These are phyloP conservation scores for Papilio helenus DNA, from an alignment of 1,140 invertebrate species.

Conservation along the genomic window DNA sequence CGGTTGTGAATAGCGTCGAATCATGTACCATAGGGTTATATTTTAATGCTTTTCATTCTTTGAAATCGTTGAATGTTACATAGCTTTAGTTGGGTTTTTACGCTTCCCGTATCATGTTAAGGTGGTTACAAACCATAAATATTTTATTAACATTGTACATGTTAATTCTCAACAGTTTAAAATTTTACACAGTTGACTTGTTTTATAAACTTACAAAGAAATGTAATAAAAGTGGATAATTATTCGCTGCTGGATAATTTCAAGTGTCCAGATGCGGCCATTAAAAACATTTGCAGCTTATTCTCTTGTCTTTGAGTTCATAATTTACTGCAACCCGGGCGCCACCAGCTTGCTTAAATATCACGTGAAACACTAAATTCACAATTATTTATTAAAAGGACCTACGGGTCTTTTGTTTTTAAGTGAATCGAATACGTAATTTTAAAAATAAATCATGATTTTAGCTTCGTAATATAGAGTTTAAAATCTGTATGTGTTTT, in stretches of 20 bases:
- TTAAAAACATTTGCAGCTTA: neutral
- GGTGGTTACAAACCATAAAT: neutral
- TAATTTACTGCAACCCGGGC: neutral
- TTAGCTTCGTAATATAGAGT: too few species aligned
- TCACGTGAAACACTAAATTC: neutral
- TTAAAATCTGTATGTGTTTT: too few species aligned
- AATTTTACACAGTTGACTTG: neutral
- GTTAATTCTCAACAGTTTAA: neutral
- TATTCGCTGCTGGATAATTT: neutral
- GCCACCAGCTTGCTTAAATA: neutral
- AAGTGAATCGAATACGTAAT: neutral
- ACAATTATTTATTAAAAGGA: neutral
- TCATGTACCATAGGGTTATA: neutral
- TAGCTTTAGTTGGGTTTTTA: neutral
- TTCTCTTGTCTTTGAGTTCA: slow-evolving; percentile 1
- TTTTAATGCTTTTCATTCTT: neutral
- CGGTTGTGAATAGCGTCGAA: neutral
- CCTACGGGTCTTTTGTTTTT: too few species aligned
- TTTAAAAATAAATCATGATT: neutral
- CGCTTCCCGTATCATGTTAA: neutral
- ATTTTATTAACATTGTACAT: neutral
- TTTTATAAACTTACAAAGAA: neutral
- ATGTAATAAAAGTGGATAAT: neutral
- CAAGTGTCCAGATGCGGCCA: neutral
- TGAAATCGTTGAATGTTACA: neutral